Evolutionary conservation across 2,113 vertebrate species (phyloP).

Genomic region (Tichodroma muraria): DNA sequence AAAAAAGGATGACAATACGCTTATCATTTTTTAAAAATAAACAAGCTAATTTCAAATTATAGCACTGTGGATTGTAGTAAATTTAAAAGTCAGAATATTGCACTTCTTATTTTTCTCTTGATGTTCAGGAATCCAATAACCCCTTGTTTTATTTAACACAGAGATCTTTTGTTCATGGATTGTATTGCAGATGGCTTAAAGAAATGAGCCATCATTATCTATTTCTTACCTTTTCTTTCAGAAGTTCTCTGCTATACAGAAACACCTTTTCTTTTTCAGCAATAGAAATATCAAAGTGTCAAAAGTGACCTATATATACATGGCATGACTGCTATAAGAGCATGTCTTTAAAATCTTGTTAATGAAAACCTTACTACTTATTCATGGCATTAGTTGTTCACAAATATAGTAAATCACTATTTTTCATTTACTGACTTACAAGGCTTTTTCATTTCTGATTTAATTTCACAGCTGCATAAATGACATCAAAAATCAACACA

Average conservation of each 20-base stretch:
- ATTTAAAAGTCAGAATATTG: neutral
- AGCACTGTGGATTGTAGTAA: neutral
- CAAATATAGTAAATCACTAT: conserved; percentile 28
- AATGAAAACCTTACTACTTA: neutral
- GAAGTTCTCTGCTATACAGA: neutral
- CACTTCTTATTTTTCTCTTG: neutral
- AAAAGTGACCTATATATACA: neutral
- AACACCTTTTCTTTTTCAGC: neutral
- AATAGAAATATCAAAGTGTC: neutral
- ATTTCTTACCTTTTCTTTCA: neutral
- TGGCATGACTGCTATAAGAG: neutral
- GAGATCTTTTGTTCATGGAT: neutral
- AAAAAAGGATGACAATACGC: neutral
- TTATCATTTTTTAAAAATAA: neutral
- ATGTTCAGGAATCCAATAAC: neutral
- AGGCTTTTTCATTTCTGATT: conserved; percentile 50
- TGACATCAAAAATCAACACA: neutral
- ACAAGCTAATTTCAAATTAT: neutral
- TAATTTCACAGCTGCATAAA: conserved; percentile 53
- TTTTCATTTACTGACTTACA: conserved; percentile 44
- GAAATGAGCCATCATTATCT: neutral
- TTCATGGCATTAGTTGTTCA: neutral
- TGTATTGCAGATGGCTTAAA: neutral
- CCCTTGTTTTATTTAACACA: neutral
- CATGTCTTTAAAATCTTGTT: neutral